phyloP scores from a whole-genome alignment of 1,140 invertebrate species.

The Drosophila seguyi region DNA sequence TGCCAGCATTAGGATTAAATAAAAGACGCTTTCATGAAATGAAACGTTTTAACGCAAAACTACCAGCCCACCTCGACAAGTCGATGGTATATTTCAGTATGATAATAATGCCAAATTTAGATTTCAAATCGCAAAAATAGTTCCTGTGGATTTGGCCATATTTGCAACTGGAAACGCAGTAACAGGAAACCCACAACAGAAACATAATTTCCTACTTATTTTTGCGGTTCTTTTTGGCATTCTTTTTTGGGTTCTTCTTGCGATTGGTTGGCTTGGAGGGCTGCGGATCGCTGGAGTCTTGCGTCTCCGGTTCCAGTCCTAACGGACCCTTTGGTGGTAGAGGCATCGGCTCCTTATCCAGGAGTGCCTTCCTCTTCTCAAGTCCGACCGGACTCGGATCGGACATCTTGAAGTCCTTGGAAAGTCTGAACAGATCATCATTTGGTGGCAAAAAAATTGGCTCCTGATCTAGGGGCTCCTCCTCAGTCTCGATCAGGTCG shows the following conservation, averaged over 20 bases:
- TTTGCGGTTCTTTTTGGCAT: constrained; percentile 37
- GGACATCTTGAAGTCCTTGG: neutral
- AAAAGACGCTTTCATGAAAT: neutral
- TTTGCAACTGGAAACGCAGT: neutral
- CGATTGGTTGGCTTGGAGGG: neutral
- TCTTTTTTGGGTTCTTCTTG: constrained; percentile 42
- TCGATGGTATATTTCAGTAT: neutral
- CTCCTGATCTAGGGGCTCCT: neutral
- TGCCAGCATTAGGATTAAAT: neutral
- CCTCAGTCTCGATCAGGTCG: constrained; percentile 6
- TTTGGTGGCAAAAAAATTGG: neutral
- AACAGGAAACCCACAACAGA: neutral
- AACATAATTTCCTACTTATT: constrained; percentile 14
- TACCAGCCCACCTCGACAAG: neutral
- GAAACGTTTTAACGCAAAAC: neutral
- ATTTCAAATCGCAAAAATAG: neutral
- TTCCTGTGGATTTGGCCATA: neutral
- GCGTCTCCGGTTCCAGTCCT: neutral
- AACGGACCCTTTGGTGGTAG: too few species aligned
- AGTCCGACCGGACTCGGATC: neutral
- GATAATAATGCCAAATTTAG: constrained; percentile 3
- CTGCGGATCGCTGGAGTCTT: neutral
- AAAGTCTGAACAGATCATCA: neutral
- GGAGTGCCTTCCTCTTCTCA: neutral
- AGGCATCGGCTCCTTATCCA: neutral